A percentile compares a stretch with the other conserved stretches of the same genome.
Conservation (phyloP, 2,113 vertebrate genomes). For the Tragelaphus imberbis region DNA sequence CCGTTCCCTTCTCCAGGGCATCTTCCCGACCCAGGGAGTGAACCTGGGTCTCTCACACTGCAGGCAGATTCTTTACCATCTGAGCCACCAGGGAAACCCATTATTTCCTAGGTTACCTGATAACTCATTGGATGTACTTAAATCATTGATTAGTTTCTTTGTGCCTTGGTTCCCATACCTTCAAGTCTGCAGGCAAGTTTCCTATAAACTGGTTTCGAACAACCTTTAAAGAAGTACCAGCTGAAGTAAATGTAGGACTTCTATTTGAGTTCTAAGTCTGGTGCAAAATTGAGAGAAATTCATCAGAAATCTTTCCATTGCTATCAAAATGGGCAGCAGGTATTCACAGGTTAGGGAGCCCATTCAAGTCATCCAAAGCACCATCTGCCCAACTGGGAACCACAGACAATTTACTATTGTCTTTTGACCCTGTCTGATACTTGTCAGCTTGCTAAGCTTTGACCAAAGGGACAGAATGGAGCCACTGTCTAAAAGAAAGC, state of each 20-base stretch:
- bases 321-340: neutral
- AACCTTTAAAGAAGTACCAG: neutral
- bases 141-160: neutral
- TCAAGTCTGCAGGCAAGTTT: neutral
- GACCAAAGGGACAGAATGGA: neutral
- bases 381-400: neutral
- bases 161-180: neutral
- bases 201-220: neutral
- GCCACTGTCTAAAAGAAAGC: neutral
- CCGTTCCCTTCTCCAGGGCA: neutral
- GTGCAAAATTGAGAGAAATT: neutral
- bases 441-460: neutral
- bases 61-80: neutral
- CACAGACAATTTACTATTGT: neutral
- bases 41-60: neutral
- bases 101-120: neutral
- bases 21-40: neutral
- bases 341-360: neutral
- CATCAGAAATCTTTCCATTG: neutral
- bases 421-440: neutral
- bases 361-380: neutral
- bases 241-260: neutral
- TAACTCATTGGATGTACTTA: neutral
- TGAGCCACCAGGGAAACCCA: neutral
- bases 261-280: neutral